Evolutionary conservation across 2,888 invertebrate genomes (phyloP), one percentile per base, ranked within the genome.

Genomic region (Marronus borbonicus): DNA sequence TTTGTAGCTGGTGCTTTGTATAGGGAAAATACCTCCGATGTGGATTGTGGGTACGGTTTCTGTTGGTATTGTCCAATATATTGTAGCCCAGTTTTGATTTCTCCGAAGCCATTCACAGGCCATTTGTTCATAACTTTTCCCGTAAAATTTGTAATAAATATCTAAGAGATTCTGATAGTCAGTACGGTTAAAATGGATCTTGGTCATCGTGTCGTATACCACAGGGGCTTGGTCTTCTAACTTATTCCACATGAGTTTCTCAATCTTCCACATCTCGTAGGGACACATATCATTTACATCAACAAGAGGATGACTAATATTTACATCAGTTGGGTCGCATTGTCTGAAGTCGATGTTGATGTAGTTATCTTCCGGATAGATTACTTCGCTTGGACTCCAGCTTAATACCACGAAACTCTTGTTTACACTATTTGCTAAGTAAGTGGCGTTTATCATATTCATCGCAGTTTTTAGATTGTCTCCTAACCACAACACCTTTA

Each of bases 11-110:
- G 90, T 88, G 0, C 92, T 92, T 24, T 89, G 90, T 80, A 94
- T 88, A 0, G 95, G 95, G 85, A 95, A 94, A 82, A 94, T 93
- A 0, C 94, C 94, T 24, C 93, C 93, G 52, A 94, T 91, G 82
- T 90, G 90, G 10, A 94, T 74, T 39, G n/a, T 20, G 1, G 62
- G 65, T 28, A 20, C 20, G 7, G 31, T 28, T 39, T n/a, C 44
- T 1, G 60, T 60, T 24, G 52, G n/a, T 62, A 69, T 75, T 0
- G 58, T 58, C 58, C 77, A 66, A 17, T 62, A 77, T 20, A 31
- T 39, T 14, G 28, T 58, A 3, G 28, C 17, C 0, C 88, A 86
- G 0, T 88, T 81, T 4, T 88, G 81, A 82, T 92, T 90, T 0
- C 89, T 84, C 39, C 82, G 85, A 81, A 95, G 86, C 95, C 95